Percentiles rank a stretch among this genome's conserved stretches.
Conservation (phyloP, 2,113 vertebrate genomes). For the Pelecanoides urinatrix region DNA sequence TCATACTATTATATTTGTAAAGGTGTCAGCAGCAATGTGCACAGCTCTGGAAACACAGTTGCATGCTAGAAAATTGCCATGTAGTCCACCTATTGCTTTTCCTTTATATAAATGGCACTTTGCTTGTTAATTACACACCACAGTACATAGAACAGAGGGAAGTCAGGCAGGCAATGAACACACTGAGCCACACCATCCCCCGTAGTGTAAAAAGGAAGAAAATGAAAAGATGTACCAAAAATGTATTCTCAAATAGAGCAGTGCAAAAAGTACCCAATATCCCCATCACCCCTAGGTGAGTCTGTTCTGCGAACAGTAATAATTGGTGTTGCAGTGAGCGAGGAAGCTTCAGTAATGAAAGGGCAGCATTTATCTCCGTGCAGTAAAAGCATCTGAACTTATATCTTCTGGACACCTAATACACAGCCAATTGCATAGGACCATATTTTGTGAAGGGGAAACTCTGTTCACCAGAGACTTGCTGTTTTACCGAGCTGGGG, state of each 20-base stretch:
- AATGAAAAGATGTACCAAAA: constrained; percentile 24
- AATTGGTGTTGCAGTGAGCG: not conserved
- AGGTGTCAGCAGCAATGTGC: constrained; percentile 49
- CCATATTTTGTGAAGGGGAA: not conserved
- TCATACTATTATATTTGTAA: constrained; percentile 17
- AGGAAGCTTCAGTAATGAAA: not conserved
- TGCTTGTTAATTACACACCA: constrained; percentile 48
- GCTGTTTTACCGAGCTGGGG: not conserved
- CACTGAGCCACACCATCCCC: not conserved
- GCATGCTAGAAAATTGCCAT: constrained; percentile 23
- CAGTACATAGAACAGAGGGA: constrained; percentile 30
- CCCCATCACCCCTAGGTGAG: not conserved
- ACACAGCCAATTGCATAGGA: not conserved
- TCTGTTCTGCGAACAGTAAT: not conserved
- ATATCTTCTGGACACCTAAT: not conserved
- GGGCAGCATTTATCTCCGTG: not conserved
- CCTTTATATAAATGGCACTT: not conserved
- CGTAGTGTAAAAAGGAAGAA: not conserved
- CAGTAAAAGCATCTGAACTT: not conserved
- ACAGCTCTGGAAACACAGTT: constrained; percentile 58
- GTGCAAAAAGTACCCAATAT: not conserved
- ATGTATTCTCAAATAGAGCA: not conserved
- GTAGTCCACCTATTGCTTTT: constrained; percentile 54
- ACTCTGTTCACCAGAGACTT: not conserved
- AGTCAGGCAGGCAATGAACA: constrained; percentile 18